phyloP scores from a whole-genome alignment of 2,888 invertebrate species.

The Caenorhabditis macrosperma region DNA sequence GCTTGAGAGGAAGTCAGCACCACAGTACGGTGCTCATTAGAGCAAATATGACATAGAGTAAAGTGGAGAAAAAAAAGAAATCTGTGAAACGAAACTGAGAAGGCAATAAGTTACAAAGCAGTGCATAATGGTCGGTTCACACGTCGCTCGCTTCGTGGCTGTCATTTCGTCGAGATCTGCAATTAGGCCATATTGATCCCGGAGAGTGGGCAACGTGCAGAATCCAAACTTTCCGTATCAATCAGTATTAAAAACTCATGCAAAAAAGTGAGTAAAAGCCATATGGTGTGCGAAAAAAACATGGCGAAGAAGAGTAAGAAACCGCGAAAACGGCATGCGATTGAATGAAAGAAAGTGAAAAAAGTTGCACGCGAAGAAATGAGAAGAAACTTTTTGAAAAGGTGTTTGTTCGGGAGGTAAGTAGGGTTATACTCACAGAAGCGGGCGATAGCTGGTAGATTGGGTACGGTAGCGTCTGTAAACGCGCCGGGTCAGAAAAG shows the following conservation, averaged over 20 bases:
- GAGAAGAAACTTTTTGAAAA: constrained; percentile 23
- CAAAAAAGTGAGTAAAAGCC: constrained; percentile 36
- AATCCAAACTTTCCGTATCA: constrained; percentile 23
- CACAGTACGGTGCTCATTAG: constrained; percentile 21
- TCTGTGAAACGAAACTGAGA: background rate
- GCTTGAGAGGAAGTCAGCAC: constrained; percentile 47
- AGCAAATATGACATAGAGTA: constrained; percentile 28
- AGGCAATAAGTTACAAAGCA: constrained; percentile 47
- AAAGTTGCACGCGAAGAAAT: constrained; percentile 20
- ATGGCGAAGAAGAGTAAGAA: constrained; percentile 11
- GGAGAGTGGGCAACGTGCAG: constrained; percentile 7
- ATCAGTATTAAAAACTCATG: constrained; percentile 41
- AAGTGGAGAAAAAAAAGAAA: constrained; percentile 3
- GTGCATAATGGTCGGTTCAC: constrained; percentile 24
- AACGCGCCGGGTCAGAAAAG: constrained; percentile 38
- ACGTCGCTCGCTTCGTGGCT: constrained; percentile 61
- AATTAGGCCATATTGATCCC: background rate
- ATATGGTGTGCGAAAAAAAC: constrained; percentile 1
- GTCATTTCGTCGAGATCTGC: constrained; percentile 63
- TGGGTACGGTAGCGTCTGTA: constrained; percentile 60
- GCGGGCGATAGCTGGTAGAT: constrained; percentile 63
- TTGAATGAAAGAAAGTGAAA: constrained; percentile 16
- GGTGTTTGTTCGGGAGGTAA: constrained; percentile 20
- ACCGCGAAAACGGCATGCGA: constrained; percentile 34
- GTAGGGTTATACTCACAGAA: constrained; percentile 63